These are phyloP conservation scores for Otolemur garnettii DNA, from an alignment of 2,113 vertebrate genomes.

Conservation along the genomic window DNA sequence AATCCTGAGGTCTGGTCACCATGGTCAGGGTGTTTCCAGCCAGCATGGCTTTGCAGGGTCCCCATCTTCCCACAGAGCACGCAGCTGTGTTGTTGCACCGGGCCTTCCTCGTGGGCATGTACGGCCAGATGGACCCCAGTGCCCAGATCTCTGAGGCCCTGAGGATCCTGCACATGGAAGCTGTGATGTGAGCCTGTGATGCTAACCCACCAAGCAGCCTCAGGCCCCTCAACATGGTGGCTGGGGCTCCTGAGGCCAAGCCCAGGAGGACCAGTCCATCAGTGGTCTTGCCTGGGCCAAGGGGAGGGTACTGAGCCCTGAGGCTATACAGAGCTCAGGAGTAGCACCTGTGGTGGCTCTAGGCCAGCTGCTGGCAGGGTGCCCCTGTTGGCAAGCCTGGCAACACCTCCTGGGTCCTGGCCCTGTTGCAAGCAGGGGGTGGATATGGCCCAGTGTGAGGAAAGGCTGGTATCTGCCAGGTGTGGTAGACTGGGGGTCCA, in stretches of 20 bases:
- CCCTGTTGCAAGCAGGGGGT: accelerated
- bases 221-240: accelerated
- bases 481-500: accelerated
- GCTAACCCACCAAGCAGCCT: accelerated
- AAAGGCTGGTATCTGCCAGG: accelerated
- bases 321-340: background rate
- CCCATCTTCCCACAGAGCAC: conserved; percentile 88
- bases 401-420: too few species aligned
- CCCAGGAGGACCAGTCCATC: accelerated
- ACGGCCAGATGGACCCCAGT: conserved; percentile 97
- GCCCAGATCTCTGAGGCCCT: conserved; percentile 96
- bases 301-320: accelerated
- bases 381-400: background rate
- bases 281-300: background rate
- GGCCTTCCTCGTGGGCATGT: conserved; percentile 98
- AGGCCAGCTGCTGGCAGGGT: background rate
- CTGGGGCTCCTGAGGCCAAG: background rate
- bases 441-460: accelerated
- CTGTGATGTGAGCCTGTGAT: conserved; percentile 88
- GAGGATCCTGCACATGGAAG: conserved; percentile 97
- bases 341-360: background rate
- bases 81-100: conserved; percentile 96
- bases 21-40: background rate
- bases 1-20: background rate
- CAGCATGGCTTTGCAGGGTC: background rate